Evolutionary conservation across 2,797 vertebrate species (phyloP), one percentile per base, ranked within the genome.

Genomic region (Hylomyscus alleni): DNA sequence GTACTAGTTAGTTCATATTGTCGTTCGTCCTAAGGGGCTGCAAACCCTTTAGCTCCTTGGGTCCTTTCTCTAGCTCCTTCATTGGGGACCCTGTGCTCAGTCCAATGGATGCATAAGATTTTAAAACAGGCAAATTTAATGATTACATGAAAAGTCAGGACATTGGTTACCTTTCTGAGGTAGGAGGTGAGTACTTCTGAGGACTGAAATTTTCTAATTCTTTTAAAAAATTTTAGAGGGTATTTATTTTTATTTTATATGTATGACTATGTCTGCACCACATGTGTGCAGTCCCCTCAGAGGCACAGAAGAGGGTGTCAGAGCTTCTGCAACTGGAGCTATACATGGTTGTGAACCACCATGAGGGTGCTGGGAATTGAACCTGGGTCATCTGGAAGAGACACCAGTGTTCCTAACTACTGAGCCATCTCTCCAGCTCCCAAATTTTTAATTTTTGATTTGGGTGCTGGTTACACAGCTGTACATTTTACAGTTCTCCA

Each of bases 401-500:
- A 85, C 3, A 3, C 44, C 56, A 85, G 31, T 24, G 44, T 65
- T 85, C 31, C 50, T 69, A 85, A 85, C 31, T 52, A 31, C 62
- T 69, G 62, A 69, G 47, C 62, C 62, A 52, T 37, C 34, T 52
- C 65, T 52, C 47, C 34, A 52, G 47, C 3, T 19, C 47, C 34
- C 34, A 26, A 69, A 69, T 24, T 93, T 90, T 78, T 52, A 85
- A 26, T 20, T 84, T 93, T 89, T 76, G n/a, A 75, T 56, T 77
- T 89, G 95, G 54, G 56, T 95, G 34, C 83, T 84, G 24, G 69
- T 76, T 94, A 83, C 22, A 72, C 1, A 47, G 44, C 29, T 89
- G 62, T 87, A 85, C 50, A 88, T 44, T 93, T 88, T 96, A 50
- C 52, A 86, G 52, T 86, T 95, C 81, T 92, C 78, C 31, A 69